A percentile compares a stretch with the other conserved stretches of the same genome.
Conservation (phyloP, 2,113 vertebrate genomes). For the Spea bombifrons region DNA sequence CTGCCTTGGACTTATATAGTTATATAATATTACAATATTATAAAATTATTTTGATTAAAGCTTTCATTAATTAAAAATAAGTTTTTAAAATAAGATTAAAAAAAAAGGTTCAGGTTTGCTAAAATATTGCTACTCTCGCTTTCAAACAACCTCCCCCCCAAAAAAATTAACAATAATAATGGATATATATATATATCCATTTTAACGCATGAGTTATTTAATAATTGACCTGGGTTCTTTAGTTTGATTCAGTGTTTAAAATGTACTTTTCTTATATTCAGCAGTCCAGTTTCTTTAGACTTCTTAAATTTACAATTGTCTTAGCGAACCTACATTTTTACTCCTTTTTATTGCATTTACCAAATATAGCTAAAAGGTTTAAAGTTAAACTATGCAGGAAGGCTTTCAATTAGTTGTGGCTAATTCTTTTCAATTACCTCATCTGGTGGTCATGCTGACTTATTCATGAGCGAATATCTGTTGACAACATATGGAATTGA, state of each 20-base stretch:
- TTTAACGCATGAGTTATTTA: too few relatives aligned
- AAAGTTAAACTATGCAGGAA: slow-evolving; percentile 67
- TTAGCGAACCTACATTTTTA: too few relatives aligned
- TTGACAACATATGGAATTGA: slow-evolving; percentile 67
- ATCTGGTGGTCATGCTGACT: slow-evolving; percentile 67
- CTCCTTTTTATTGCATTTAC: slow-evolving; percentile 50
- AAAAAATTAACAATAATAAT: background rate
- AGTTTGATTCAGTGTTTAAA: too few relatives aligned
- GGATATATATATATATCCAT: too few relatives aligned
- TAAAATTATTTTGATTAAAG: too few relatives aligned
- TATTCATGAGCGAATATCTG: slow-evolving; percentile 62
- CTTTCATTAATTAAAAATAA: too few relatives aligned
- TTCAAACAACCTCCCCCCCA: background rate
- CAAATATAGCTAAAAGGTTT: slow-evolving; percentile 65
- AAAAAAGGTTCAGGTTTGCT: too few relatives aligned
- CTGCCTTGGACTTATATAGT: too few relatives aligned
- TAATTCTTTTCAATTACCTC: slow-evolving; percentile 77
- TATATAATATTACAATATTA: too few relatives aligned
- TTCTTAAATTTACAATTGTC: background rate
- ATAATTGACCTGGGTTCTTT: background rate
- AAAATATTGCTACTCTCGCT: background rate
- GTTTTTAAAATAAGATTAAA: too few relatives aligned
- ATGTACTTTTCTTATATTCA: too few relatives aligned
- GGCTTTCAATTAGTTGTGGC: slow-evolving; percentile 77
- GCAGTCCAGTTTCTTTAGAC: background rate